Base-by-base conservation (phyloP, 2,113 vertebrate genomes). In the Brachypodius melanocephalos region DNA sequence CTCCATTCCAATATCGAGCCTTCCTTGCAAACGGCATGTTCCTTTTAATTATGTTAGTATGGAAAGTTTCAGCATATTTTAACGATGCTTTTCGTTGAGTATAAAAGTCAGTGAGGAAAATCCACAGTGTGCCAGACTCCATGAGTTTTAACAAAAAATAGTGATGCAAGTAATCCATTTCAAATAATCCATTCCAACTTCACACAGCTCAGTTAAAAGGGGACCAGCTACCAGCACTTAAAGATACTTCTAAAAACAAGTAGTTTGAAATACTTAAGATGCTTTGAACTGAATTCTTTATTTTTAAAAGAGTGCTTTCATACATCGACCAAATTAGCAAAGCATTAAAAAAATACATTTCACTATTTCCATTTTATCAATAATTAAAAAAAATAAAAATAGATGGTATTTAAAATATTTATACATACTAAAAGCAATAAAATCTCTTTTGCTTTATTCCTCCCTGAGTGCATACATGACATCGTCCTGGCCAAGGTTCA, bases 401-500 rank as follows among this genome's bases (percentile, higher is more conserved):
- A 87, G 29, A 61, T 2, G 5, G 18, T 69, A 91, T 92, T 94
- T 87, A 77, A 91, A 83, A 71, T 54, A 85, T 67, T 67, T 78
- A 82, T 65, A 93, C 43, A 59, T 7, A 42, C 9, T 76, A 58
- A 71, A 94, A 71, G 26, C 55, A 18, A 28, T 67, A 78, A 95
- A 93, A 80, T 28, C 22, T 65, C 48, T 38, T 8, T 73, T 81
- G 68, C 24, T 74, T 89, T 88, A 99, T 46, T 98, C 98, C 3
- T 98, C 97, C 95, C 98, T 99, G 75, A 99, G 97, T 0, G 99
- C 99, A 17, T 98, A 99, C 40, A 99, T 97, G 43, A 99, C 97
- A 38, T 99, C 98, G 1, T 99, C 98, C 96, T 99, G 99, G 97
- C 98, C 99, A 69, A 99, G 90, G 12, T 99, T 99, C 61, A 99